Percentiles rank a stretch among this genome's conserved stretches.
These are phyloP conservation scores for Odontomachus brunneus DNA, from an alignment of 1,140 invertebrate species.

Conservation along the genomic window DNA sequence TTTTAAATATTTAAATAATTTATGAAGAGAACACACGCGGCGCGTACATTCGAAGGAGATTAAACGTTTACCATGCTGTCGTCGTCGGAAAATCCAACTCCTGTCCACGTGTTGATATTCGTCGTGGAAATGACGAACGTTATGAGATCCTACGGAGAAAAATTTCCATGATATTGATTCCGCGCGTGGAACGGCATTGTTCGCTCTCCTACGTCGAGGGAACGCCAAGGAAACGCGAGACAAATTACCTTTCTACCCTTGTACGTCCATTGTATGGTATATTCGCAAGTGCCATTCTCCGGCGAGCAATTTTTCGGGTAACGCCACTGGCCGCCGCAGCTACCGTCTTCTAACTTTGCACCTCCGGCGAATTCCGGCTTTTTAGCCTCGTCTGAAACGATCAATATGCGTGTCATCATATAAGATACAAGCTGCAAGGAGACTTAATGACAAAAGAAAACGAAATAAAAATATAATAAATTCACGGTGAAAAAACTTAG, in stretches of 20 bases:
- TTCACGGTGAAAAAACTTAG: too few species aligned
- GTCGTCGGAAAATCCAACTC: slow-evolving; percentile 96
- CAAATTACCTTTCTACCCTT: slow-evolving; percentile 86
- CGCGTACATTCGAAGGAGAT: not conserved
- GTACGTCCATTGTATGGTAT: slow-evolving; percentile 94
- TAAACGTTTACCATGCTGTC: slow-evolving; percentile 90
- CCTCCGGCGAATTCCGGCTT: slow-evolving; percentile 75
- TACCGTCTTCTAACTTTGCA: slow-evolving; percentile 76
- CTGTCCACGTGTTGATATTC: slow-evolving; percentile 95
- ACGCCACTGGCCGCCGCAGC: slow-evolving; percentile 92
- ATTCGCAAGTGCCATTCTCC: slow-evolving; percentile 91
- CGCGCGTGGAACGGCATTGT: slow-evolving; percentile 4
- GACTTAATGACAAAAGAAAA: not conserved
- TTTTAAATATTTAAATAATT: not conserved
- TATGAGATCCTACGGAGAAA: slow-evolving; percentile 89
- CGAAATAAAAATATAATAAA: not conserved
- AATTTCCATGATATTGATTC: slow-evolving; percentile 28
- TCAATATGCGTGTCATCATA: not conserved
- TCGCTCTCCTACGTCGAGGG: not conserved
- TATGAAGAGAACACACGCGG: not conserved
- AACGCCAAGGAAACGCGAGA: slow-evolving; percentile 11
- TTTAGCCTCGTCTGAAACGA: slow-evolving; percentile 81
- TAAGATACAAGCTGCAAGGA: not conserved
- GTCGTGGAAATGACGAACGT: slow-evolving; percentile 94
- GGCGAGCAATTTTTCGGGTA: slow-evolving; percentile 90